Base-by-base conservation (phyloP, 2,797 vertebrate species). In the Percopsis omiscomaycus region DNA sequence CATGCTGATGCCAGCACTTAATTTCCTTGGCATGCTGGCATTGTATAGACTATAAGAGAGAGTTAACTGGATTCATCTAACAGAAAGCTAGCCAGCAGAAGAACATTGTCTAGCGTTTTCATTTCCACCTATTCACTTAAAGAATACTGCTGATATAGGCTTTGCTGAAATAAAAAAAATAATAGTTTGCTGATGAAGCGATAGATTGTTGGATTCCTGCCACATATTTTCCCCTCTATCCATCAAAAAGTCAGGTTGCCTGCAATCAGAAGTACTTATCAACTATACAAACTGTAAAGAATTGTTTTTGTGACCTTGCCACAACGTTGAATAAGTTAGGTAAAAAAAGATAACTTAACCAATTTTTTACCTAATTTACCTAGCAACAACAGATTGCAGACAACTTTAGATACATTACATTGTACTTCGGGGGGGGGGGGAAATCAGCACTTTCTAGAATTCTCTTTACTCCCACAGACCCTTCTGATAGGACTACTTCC, bases 31-130 rank as follows among this genome's bases (percentile, higher is more conserved):
- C 67, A 71, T 29, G 63, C 61, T 69, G 74, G 47, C 64, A 64
- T 73, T 82, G 74, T 63, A 74, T 49, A 69, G 71, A 82, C 67
- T 73, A 81, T 77, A 30, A 37, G 5, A 37, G 69, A 59, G 63
- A 79, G 75, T 53, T 54, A 69, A 84, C 75, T 80, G 77, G 84
- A 85, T 89, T 87, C 79, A 61, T 59, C 50, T 30, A 77, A 80
- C 51, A 62, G 66, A 61, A 42, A 68, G 45, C 52, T 79, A 72
- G 74, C 75, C 76, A 68, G 48, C 51, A 77, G 68, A 80, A 61
- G 56, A 57, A 57, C 42, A 46, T 50, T 46, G 30, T 13, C 12
- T 67, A 11, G 29, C 45, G 30, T 58, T 55, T 63, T 75, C n/a
- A 65, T 64, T 81, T 84, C 65, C 75, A 69, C 60, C 44, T 85